A percentile compares a stretch with the other conserved stretches of the same genome.
phyloP scores from a whole-genome alignment of 1,140 invertebrate species.

The Zaprionus davidi region DNA sequence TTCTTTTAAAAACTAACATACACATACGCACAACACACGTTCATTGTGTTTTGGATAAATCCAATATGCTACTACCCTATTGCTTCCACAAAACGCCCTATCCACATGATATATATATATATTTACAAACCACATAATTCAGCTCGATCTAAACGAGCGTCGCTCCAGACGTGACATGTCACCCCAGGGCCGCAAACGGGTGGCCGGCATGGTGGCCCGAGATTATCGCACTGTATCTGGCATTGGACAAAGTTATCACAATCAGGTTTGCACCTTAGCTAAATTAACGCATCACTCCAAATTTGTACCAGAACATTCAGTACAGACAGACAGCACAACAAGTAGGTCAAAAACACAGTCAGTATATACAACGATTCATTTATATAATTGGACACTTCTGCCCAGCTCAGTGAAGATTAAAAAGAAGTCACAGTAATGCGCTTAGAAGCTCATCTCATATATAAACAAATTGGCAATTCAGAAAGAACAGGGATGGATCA shows the following conservation, averaged over 20 bases:
- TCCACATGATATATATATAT: slow-evolving; percentile 8
- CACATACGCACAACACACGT: slow-evolving; percentile 1
- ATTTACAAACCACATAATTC: slow-evolving; percentile 44
- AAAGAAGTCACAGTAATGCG: not conserved
- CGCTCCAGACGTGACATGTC: slow-evolving; percentile 90
- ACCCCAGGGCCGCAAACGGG: slow-evolving; percentile 89
- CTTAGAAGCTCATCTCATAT: not conserved
- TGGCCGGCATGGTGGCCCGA: slow-evolving; percentile 87
- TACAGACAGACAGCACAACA: slow-evolving; percentile 47
- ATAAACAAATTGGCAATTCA: not conserved
- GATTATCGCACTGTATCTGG: slow-evolving; percentile 85
- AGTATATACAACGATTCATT: not conserved
- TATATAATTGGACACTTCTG: not conserved
- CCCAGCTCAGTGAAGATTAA: not conserved
- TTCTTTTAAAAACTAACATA: slow-evolving; percentile 19
- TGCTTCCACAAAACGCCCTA: slow-evolving; percentile 24
- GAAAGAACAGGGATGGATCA: not conserved
- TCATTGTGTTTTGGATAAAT: slow-evolving; percentile 27
- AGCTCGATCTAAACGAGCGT: slow-evolving; percentile 84
- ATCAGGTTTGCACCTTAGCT: slow-evolving; percentile 83
- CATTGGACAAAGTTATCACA: slow-evolving; percentile 84
- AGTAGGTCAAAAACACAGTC: slow-evolving; percentile 27
- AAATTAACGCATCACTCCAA: slow-evolving; percentile 60
- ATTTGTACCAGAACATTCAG: slow-evolving; percentile 34
- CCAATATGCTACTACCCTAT: slow-evolving; percentile 1